Base-by-base conservation (phyloP, 2,797 vertebrate genomes). In the Alca torda region DNA sequence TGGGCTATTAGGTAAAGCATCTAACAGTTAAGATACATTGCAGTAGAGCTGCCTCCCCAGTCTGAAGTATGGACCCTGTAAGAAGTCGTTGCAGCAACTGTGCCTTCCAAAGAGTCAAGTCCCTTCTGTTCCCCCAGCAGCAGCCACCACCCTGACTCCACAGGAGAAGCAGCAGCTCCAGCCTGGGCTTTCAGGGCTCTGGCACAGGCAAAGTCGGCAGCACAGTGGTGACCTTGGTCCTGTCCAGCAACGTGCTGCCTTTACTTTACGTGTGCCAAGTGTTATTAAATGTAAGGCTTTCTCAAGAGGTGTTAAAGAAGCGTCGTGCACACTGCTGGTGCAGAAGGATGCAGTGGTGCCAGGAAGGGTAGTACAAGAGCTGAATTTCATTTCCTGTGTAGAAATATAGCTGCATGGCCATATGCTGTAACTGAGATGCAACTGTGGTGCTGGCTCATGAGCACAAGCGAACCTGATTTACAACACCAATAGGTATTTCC, bases 321-420 rank as follows among this genome's bases (percentile, higher is more conserved):
- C 41, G 17, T 28, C 4, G 12, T 45, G 82, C 43, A 72, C 18
- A 8, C 41, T 87, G 79, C n/a, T 89, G 64, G 69, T 86, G 67
- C 48, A 85, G 80, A 84, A 57, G 63, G 67, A 91, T 8, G 83
- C 45, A 25, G 74, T 13, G 67, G n/a, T 14, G 20, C 24, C 23
- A 82, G 35, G 57, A 60, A 80, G 56, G 89, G 16, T 15, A 53
- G 53, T 23, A 91, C 70, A 96, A 83, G 33, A 56, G 50, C 64
- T 88, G 80, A 60, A 88, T 85, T 84, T 76, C 33, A 28, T 74
- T 92, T 96, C 91, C 75, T 96, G 43, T 87, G 87, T 68, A 90
- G 78, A 93, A 94, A 95, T 6, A 45, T 2, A 92, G 26, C 78
- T 95, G 67, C 25, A 10, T 64, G 77, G 82, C 60, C 91, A 89